Percentiles rank a stretch among this genome's conserved stretches.
These are phyloP conservation scores for Scarus forsteni DNA, from an alignment of 2,797 vertebrate species.

Conservation along the genomic window DNA sequence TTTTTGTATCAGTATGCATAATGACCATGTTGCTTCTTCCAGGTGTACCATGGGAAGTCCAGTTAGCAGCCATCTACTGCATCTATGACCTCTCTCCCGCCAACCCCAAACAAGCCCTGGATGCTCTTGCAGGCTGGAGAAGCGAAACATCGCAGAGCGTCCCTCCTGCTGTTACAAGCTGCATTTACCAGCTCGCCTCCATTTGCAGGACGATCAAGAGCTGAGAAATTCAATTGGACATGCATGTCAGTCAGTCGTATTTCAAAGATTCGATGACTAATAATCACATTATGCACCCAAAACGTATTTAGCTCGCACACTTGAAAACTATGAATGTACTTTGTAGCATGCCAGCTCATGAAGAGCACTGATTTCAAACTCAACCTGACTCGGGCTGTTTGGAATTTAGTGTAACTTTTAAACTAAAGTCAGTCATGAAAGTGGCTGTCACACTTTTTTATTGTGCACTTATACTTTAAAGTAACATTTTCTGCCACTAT, in stretches of 20 bases:
- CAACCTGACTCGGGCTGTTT: not conserved
- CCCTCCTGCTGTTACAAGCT: conserved; percentile 85
- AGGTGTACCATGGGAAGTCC: conserved; percentile 94
- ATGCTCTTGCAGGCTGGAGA: conserved; percentile 88
- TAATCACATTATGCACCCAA: not conserved
- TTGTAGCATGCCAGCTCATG: not conserved
- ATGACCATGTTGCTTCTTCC: conserved; percentile 26
- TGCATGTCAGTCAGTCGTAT: not conserved
- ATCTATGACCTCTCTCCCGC: conserved; percentile 92
- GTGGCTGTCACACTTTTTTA: conserved; percentile 4
- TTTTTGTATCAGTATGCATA: not conserved
- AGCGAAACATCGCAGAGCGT: conserved; percentile 73
- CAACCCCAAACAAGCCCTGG: conserved; percentile 87
- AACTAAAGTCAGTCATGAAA: not conserved
- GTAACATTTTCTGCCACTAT: conserved; percentile 1
- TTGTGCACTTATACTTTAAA: conserved; percentile 37
- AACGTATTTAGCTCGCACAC: conserved; percentile 1
- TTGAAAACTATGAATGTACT: not conserved
- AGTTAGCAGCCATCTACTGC: conserved; percentile 92
- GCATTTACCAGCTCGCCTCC: conserved; percentile 87
- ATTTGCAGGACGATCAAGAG: conserved; percentile 78
- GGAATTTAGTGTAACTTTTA: not conserved
- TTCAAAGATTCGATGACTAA: conserved; percentile 8
- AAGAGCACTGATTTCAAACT: not conserved
- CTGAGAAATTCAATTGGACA: conserved; percentile 34